Evolutionary conservation across 2,797 vertebrate genomes (phyloP).

Genomic region (Enteromius unitaeniatus): DNA sequence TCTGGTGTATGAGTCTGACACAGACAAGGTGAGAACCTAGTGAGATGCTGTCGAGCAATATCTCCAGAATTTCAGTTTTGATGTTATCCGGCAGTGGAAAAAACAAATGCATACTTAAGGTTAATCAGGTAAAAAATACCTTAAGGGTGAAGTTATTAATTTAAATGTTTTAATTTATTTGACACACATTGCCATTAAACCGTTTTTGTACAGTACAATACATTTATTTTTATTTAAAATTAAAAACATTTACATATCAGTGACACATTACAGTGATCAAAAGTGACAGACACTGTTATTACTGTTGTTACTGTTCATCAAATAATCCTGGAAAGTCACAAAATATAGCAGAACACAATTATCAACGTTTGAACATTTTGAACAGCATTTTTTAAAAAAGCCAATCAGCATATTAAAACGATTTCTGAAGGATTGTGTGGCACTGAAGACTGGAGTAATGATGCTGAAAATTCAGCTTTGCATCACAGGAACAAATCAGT

Average conservation of each 20-base stretch:
- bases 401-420: neutral
- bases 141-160: neutral
- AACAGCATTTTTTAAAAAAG: neutral
- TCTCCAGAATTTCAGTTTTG: neutral
- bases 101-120: neutral
- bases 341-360: neutral
- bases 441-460: neutral
- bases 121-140: neutral
- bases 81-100: neutral
- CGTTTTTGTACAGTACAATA: neutral
- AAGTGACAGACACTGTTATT: neutral
- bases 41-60: neutral
- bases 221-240: too few relatives aligned
- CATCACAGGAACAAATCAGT: neutral
- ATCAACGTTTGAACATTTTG: neutral
- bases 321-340: neutral
- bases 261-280: neutral
- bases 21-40: conserved; percentile 84
- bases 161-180: neutral
- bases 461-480: neutral
- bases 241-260: too few relatives aligned
- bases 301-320: neutral
- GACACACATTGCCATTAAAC: neutral
- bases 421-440: neutral
- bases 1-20: conserved; percentile 93